These are phyloP conservation scores for Mythimna lalbum DNA, from an alignment of 2,888 invertebrate species.

Conservation along the genomic window DNA sequence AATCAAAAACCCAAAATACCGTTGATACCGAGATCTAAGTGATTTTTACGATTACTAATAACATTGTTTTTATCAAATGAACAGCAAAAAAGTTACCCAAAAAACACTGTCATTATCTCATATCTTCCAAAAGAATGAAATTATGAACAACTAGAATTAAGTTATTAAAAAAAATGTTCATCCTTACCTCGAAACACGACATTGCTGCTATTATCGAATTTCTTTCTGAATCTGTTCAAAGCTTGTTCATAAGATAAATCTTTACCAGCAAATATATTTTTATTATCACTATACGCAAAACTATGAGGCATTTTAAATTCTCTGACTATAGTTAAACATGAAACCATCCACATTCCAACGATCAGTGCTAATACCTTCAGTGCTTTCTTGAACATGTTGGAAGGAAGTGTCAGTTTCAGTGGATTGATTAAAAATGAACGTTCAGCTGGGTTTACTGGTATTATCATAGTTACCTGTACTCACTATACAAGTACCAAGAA, in stretches of 20 bases:
- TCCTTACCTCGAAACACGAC: conserved; percentile 66
- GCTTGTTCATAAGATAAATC: conserved; percentile 61
- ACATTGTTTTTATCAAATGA: no score
- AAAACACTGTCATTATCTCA: background rate
- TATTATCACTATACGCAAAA: background rate
- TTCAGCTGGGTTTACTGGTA: background rate
- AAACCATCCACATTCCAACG: conserved; percentile 72
- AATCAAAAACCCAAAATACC: background rate
- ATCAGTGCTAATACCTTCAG: conserved; percentile 64
- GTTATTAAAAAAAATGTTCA: background rate
- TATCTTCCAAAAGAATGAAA: background rate
- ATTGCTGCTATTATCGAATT: conserved; percentile 44
- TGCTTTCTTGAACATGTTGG: conserved; percentile 54
- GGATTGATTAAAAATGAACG: conserved; percentile 25
- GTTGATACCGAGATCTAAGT: no score
- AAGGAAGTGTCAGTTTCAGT: conserved; percentile 11
- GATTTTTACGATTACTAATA: no score
- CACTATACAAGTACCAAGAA: conserved; percentile 64
- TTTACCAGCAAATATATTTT: conserved; percentile 19
- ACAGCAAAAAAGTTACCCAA: no score
- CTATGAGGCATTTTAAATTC: conserved; percentile 60
- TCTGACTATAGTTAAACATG: conserved; percentile 68
- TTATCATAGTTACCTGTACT: conserved; percentile 51
- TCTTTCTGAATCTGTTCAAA: conserved; percentile 62
- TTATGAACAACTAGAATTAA: background rate